Evolutionary conservation across 2,797 vertebrate species (phyloP).

Genomic region (Manis pentadactyla): DNA sequence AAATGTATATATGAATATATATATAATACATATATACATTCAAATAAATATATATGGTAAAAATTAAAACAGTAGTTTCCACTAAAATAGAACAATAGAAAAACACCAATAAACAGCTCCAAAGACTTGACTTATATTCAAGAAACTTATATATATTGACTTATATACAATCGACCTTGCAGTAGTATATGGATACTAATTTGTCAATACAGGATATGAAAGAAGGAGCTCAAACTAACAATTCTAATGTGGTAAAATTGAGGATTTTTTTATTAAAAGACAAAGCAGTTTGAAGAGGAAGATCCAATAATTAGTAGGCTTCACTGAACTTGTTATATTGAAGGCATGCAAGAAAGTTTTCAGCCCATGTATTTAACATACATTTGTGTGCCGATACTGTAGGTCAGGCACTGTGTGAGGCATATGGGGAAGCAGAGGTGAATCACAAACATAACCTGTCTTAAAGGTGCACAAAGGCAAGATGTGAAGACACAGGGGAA

Average conservation of each 20-base stretch:
- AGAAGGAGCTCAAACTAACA: background rate
- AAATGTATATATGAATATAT: too few species aligned
- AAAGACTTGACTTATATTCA: background rate
- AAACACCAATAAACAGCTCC: background rate
- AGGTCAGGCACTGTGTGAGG: background rate
- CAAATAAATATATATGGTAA: background rate
- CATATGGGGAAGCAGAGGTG: background rate
- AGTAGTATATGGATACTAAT: background rate
- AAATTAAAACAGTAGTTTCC: background rate
- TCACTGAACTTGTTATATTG: background rate
- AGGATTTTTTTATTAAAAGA: slow-evolving; percentile 29
- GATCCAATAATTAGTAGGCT: background rate
- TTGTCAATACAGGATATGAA: slow-evolving; percentile 41
- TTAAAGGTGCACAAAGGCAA: background rate
- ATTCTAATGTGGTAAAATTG: background rate
- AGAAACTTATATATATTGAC: background rate
- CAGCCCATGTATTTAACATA: background rate
- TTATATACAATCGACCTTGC: too few species aligned
- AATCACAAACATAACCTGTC: background rate
- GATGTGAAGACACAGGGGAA: background rate
- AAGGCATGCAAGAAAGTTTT: background rate
- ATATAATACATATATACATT: background rate
- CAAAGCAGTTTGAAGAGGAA: background rate
- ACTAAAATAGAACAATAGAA: slow-evolving; percentile 45
- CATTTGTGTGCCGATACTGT: background rate